These are phyloP conservation scores for Orthonyx spaldingii DNA, from an alignment of 2,113 vertebrate species.

Conservation along the genomic window DNA sequence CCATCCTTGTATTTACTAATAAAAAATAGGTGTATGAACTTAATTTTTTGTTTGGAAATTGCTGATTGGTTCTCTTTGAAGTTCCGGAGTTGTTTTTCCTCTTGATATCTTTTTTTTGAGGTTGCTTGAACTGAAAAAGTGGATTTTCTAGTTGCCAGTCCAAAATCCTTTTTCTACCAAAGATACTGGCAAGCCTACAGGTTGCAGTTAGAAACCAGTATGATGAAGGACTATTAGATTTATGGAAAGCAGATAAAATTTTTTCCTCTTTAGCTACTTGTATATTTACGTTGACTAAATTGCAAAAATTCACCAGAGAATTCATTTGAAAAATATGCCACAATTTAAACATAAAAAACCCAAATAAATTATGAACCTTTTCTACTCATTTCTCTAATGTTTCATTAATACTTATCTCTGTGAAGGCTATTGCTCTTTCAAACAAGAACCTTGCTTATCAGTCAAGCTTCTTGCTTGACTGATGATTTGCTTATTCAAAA, in stretches of 20 bases:
- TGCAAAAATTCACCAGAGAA: not conserved
- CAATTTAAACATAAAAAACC: not conserved
- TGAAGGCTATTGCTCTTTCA: not conserved
- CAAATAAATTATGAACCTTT: not conserved
- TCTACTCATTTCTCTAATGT: not conserved
- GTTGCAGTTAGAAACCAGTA: not conserved
- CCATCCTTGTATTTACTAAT: not conserved
- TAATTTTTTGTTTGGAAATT: not conserved
- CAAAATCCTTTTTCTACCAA: not conserved
- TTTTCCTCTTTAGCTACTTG: not conserved
- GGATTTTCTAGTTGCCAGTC: not conserved
- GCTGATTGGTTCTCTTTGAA: not conserved
- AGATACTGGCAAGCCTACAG: not conserved
- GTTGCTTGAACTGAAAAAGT: not conserved
- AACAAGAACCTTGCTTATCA: not conserved
- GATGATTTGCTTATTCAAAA: not conserved
- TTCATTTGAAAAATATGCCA: not conserved
- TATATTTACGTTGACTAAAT: not conserved
- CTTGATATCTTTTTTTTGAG: not conserved
- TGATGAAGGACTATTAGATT: not conserved
- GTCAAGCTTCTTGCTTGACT: no score
- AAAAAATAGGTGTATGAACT: not conserved
- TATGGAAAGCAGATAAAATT: not conserved
- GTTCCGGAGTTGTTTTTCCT: not conserved
- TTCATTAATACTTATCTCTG: not conserved